Percentiles rank a stretch among this genome's conserved stretches.
Evolutionary conservation across 1,140 invertebrate species (phyloP).

Genomic region (Achroia grisella): DNA sequence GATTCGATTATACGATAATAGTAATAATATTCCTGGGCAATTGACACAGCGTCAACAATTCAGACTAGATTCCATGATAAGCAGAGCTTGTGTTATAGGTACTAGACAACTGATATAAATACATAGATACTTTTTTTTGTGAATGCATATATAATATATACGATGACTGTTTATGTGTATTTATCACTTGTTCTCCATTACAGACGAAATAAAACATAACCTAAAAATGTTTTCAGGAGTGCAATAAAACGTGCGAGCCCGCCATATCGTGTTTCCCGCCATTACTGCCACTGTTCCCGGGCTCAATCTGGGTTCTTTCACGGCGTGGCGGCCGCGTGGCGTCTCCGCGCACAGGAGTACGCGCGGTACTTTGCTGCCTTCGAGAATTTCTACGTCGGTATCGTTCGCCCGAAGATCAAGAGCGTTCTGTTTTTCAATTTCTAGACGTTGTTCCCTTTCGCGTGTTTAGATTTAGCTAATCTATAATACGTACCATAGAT

Average conservation of each 20-base stretch:
- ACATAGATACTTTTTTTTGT: too few species aligned
- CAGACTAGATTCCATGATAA: background rate
- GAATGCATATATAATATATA: background rate
- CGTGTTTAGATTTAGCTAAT: too few species aligned
- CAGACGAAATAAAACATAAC: too few species aligned
- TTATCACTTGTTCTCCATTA: background rate
- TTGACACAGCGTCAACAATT: too few species aligned
- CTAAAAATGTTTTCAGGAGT: constrained; percentile 20
- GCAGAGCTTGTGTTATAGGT: too few species aligned
- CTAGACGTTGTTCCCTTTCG: constrained; percentile 12
- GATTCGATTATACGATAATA: too few species aligned
- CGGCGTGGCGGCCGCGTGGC: constrained; percentile 31
- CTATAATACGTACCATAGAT: too few species aligned
- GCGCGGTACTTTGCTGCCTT: constrained; percentile 29
- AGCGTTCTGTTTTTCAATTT: constrained; percentile 50
- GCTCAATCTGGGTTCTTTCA: constrained; percentile 13
- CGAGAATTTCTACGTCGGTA: constrained; percentile 45
- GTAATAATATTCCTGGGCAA: too few species aligned
- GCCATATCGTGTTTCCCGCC: constrained; percentile 10
- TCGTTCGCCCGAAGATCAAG: constrained; percentile 38
- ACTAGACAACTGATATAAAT: too few species aligned
- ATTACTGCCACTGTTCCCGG: constrained; percentile 25
- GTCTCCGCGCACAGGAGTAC: constrained; percentile 22
- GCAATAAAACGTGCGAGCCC: constrained; percentile 27
- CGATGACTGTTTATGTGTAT: too few species aligned